Base-by-base conservation (phyloP, 1,140 invertebrate species). In the Asbolus verrucosus region DNA sequence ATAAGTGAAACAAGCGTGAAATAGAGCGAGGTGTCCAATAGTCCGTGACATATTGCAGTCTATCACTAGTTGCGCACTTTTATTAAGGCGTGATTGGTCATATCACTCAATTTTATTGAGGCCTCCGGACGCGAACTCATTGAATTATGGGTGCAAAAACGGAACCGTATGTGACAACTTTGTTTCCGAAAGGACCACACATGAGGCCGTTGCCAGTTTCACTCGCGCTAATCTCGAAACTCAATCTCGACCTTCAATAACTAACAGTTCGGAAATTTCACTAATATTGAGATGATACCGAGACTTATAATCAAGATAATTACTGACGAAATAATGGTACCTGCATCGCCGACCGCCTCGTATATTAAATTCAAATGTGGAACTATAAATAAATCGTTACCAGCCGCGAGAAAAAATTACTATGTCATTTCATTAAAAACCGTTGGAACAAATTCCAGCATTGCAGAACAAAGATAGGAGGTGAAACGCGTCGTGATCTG, bases 21-120 rank as follows among this genome's bases (percentile, higher is more conserved):
- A 69, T 69, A 69, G 67, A 69, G 59, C 67, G 59, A 69, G 41
- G 59, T 61, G 67, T 50, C 67, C 67, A 69, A 69, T 69, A 69
- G 67, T 63, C 36, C 67, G 67, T 69, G 62, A 69, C 67, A 41
- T 69, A 69, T 69, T 30, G 33, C 67, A 33, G 67, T 63, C 67
- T 50, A 46, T 69, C 59, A 69, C 39, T 46, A 63, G 67, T 62
- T 63, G 33, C 61, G 39, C 16, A 39, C 31, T 63, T 63, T 63
- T 63, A 39, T 63, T 63, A 63, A 63, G 61, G 61, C 61, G 61
- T 63, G 33, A 63, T 38, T 63, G 61, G 61, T 63, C 61, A 63
- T 63, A 38, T 63, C 33, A 63, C 33, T 63, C 39, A 63, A 62
- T 62, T 62, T 62, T 62, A 62, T 62, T 62, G 59, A 19, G 0